Conservation (phyloP, 2,888 invertebrate genomes). For the Drosophila monieri region DNA sequence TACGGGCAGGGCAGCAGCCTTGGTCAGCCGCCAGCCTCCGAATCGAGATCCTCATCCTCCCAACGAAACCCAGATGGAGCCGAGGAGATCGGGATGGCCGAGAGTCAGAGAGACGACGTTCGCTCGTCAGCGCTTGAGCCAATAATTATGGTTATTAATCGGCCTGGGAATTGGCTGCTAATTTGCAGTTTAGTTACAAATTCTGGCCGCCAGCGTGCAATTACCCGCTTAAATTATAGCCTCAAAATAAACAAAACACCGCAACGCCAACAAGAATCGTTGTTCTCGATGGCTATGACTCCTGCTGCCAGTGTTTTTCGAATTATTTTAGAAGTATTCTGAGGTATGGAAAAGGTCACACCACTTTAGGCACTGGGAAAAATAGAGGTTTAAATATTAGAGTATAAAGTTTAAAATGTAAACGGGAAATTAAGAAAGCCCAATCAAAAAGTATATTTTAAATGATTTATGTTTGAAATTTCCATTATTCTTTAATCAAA, state of each 20-base stretch:
- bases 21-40: conserved; percentile 30
- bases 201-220: conserved; percentile 87
- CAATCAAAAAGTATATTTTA: too few relatives aligned
- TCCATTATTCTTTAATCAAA: conserved; percentile 2
- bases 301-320: conserved; percentile 2
- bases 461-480: neutral
- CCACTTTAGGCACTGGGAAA: conserved; percentile 5
- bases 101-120: conserved; percentile 51
- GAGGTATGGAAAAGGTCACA: conserved; percentile 19
- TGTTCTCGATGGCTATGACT: conserved; percentile 11
- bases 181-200: conserved; percentile 88
- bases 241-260: conserved; percentile 84
- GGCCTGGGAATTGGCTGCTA: conserved; percentile 87
- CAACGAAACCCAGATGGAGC: neutral
- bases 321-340: conserved; percentile 7
- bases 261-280: conserved; percentile 61
- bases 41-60: conserved; percentile 67
- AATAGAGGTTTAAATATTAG: neutral
- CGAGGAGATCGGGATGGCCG: conserved; percentile 14
- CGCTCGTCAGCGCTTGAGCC: conserved; percentile 81
- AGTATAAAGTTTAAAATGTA: neutral
- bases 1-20: conserved; percentile 39
- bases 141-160: conserved; percentile 85
- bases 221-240: conserved; percentile 85
- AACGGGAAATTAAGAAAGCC: neutral